Conservation (phyloP, 2,888 invertebrate species). For the Epinotia demarniana region DNA sequence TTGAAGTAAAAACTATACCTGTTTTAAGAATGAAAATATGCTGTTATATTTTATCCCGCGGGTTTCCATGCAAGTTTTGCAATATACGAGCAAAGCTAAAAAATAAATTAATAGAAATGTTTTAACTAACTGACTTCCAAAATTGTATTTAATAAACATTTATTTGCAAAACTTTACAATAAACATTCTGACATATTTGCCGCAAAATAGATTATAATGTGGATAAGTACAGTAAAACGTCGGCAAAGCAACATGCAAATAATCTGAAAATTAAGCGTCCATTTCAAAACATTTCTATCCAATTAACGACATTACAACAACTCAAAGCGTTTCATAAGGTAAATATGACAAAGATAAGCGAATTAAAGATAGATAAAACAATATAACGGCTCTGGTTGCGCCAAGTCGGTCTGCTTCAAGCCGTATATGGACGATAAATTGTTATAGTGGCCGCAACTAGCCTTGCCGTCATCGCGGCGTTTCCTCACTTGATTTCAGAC, state of each 20-base stretch:
- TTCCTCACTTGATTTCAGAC: not conserved
- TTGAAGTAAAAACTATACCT: too few relatives aligned
- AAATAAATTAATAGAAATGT: too few relatives aligned
- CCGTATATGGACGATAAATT: conserved; percentile 76
- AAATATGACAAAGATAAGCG: conserved; percentile 60
- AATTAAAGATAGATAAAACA: conserved; percentile 56
- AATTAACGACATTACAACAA: conserved; percentile 36
- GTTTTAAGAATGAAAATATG: too few relatives aligned
- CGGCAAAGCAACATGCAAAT: not conserved
- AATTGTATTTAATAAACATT: too few relatives aligned
- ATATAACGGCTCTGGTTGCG: conserved; percentile 53
- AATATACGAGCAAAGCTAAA: too few relatives aligned
- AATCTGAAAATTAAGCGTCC: not conserved
- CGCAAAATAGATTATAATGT: not conserved
- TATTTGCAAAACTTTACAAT: too few relatives aligned
- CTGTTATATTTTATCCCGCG: too few relatives aligned
- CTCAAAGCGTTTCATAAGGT: conserved; percentile 51
- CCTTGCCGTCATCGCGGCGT: not conserved
- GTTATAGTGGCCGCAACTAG: conserved; percentile 58
- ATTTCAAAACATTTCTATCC: conserved; percentile 6
- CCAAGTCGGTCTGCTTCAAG: conserved; percentile 68
- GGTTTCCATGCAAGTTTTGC: too few relatives aligned
- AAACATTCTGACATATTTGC: not conserved
- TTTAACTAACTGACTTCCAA: too few relatives aligned
- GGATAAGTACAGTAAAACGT: not conserved